Percentiles rank a stretch among this genome's conserved stretches.
These are phyloP conservation scores for Anthoptus insignis DNA, from an alignment of 2,888 invertebrate genomes.

Conservation along the genomic window DNA sequence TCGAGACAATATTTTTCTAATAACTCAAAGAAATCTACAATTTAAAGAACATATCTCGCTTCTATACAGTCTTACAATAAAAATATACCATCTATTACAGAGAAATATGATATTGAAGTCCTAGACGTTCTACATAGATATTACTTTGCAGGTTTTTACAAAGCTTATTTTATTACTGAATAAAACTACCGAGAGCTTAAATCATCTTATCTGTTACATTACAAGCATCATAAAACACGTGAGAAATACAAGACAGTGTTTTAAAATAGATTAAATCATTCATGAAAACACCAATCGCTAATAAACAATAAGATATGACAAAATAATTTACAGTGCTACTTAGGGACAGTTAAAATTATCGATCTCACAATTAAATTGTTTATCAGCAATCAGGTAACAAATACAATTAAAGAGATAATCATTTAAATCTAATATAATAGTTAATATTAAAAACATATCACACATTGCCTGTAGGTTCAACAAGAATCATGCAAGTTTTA, in stretches of 20 bases:
- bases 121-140: conserved; percentile 45
- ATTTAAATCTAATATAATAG: conserved; percentile 38
- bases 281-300: conserved; percentile 57
- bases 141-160: conserved; percentile 46
- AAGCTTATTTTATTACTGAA: conserved; percentile 45
- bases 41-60: conserved; percentile 50
- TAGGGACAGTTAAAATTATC: conserved; percentile 52
- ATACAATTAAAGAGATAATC: conserved; percentile 45
- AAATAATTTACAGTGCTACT: too few relatives aligned
- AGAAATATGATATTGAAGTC: conserved; percentile 35
- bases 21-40: conserved; percentile 52
- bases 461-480: conserved; percentile 41
- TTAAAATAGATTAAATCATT: conserved; percentile 48
- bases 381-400: conserved; percentile 61
- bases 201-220: conserved; percentile 40
- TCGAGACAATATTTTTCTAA: conserved; percentile 53
- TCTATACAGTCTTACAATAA: conserved; percentile 56
- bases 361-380: conserved; percentile 59
- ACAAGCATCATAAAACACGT: conserved; percentile 45
- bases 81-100: conserved; percentile 49
- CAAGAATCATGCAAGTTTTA: conserved; percentile 37
- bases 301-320: conserved; percentile 58
- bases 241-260: conserved; percentile 41
- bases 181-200: conserved; percentile 47
- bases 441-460: conserved; percentile 42